Base-by-base conservation (phyloP, 2,888 invertebrate genomes). In the Scaptomyza parva region DNA sequence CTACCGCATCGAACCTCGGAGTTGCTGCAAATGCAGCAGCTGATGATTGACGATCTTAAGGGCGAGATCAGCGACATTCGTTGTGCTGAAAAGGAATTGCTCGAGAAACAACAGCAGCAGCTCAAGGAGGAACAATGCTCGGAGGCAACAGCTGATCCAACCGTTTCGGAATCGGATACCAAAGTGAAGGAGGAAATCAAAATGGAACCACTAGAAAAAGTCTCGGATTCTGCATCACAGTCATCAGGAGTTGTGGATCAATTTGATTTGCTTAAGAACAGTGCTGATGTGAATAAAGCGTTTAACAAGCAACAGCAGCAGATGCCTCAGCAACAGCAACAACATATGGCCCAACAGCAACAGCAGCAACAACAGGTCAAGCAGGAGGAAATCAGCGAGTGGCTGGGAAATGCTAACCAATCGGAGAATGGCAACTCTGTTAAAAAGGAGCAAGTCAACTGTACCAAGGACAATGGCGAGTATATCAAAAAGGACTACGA, bases 1-100 rank as follows among this genome's bases (percentile, higher is more conserved):
- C 92, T 95, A 52, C 93, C 94, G 82, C 94, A 95, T 58, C 94
- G 95, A 75, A 95, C 96, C 1, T 95, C 96, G 0, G 96, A 96
- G 90, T 90, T 94, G 61, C 94, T 96, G 92, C 95, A 96, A 94
- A 92, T 96, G 65, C 95, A 96, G 83, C 93, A 95, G 58, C 93
- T 95, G 90, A 94, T 96, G 89, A 93, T 96, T 44, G 93, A 94
- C 17, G 96, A 96, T 83, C 94, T 96, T 67, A 94, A 94, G 77
- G 93, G 93, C 66, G 93, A 94, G 61, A 91, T 96, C 44, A 93
- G 93, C 53, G 93, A 93, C 82, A 90, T 95, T 70, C 93, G 94
- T 45, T 93, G 93, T 54, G 93, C 75, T 5, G 86, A 88, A 35
- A 77, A 75, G 60, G 76, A 80, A n/a, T 39, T 79, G 35, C 35